Base-by-base conservation (phyloP, 53 echinoderm and acorn worm genomes). In the Paracentrotus lividus region DNA sequence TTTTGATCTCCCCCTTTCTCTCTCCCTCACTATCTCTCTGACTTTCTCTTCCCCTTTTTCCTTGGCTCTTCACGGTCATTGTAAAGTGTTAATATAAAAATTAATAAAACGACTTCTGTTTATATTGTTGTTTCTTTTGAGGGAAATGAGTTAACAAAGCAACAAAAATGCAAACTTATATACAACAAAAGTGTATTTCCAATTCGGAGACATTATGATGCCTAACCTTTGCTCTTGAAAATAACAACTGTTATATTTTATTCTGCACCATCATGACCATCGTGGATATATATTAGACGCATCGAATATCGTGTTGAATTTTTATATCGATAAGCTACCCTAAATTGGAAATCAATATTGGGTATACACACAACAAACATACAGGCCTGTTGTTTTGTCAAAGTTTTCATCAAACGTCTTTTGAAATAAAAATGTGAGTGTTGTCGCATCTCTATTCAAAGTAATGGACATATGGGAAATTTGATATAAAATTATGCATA, bases 271-370 rank as follows among this genome's bases (percentile, higher is more conserved):
- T 61, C 24, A 61, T n/a, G 24, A 5, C 26, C 18, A 54, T 54
- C 26, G 29, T 26, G 26, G 61, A n/a, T 26, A 24, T 61, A 26
- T 5, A 61, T n/a, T 24, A 32, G 43, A 24, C 43, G 43, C 77
- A 77, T 8, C 12, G 1, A 10, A 81, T 44, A 24, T 24, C 47
- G n/a, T 81, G 81, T 81, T 45, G 81, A 47, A 47, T 81, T 49
- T 81, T 81, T 45, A 81, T 81, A 45, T 81, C 47, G 81, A 10
- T 81, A 45, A 26, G 81, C 77, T 81, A 47, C 23, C 26, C 45
- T n/a, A 81, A 12, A 81, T 81, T 81, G 47, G 42, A 81, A 26
- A 81, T 81, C 81, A 81, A 81, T 81, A 81, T 81, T 81, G 20
- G 81, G n/a, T n/a, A 81, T 81, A 49, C 24, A n/a, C 81, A 81